Conservation (phyloP, 64 coral and sea anemone species). For the Montipora efflorescens region DNA sequence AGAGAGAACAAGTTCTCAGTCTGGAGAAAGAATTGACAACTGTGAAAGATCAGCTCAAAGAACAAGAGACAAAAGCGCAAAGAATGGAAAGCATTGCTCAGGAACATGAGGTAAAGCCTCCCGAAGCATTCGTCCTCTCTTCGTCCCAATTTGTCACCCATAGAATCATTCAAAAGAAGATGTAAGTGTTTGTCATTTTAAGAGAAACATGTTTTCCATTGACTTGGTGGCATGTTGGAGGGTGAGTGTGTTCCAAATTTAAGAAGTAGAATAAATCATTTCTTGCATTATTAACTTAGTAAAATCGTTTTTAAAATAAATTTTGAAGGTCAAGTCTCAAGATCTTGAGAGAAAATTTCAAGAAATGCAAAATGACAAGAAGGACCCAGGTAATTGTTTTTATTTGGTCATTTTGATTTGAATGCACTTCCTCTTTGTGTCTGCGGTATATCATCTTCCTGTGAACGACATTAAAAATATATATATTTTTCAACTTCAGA, state of each 20-base stretch:
- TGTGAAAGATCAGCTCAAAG: conserved; percentile 36
- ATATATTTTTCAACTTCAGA: not conserved
- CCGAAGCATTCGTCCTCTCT: not conserved
- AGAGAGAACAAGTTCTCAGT: conserved; percentile 73
- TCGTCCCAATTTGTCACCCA: not conserved
- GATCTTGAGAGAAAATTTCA: conserved; percentile 47
- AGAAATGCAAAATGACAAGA: conserved; percentile 38
- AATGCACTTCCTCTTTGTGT: no score
- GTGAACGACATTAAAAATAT: no score
- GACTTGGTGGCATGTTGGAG: no score
- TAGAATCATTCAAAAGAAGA: no score
- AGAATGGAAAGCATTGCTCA: conserved; percentile 79
- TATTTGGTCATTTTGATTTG: no score
- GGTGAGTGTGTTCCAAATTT: no score
- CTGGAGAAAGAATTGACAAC: conserved; percentile 44
- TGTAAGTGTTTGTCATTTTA: no score
- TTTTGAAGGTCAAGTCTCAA: conserved; percentile 13
- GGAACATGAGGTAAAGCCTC: conserved; percentile 79
- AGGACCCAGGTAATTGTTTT: conserved; percentile 9
- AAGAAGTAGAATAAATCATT: no score
- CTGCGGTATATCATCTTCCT: no score
- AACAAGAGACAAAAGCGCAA: conserved; percentile 57
- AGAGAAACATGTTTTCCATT: no score
- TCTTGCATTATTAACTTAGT: no score
- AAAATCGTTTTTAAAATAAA: no score